Percentiles rank a stretch among this genome's conserved stretches.
phyloP scores from a whole-genome alignment of 2,797 vertebrate species.

The Triplophysa bombifrons region DNA sequence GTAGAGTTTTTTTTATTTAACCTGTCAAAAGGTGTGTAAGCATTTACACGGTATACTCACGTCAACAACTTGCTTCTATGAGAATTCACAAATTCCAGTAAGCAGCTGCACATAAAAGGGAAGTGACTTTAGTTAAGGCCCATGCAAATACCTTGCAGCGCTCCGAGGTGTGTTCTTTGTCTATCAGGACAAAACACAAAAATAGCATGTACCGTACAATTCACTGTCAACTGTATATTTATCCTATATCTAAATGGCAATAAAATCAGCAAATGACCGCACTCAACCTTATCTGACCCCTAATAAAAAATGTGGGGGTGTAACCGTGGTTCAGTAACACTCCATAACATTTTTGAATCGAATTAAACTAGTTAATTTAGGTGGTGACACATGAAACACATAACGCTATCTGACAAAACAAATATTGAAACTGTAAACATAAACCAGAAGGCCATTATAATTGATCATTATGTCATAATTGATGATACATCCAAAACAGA shows the following conservation, averaged over 20 bases:
- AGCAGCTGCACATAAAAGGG: constrained; percentile 52
- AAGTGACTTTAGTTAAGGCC: constrained; percentile 49
- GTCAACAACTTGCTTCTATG: constrained; percentile 42
- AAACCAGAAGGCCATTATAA: neutral
- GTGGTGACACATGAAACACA: neutral
- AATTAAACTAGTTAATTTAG: neutral
- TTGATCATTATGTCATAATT: neutral
- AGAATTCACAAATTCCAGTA: constrained; percentile 16
- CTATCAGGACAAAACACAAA: neutral
- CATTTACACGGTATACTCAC: constrained; percentile 2
- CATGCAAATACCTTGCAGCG: constrained; percentile 53
- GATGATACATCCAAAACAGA: neutral
- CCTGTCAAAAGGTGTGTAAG: constrained; percentile 39
- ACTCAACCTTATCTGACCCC: neutral
- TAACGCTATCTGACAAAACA: neutral
- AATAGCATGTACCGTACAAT: neutral
- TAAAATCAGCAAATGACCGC: no score
- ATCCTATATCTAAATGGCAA: no score
- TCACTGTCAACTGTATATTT: neutral
- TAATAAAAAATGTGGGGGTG: neutral
- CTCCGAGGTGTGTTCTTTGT: constrained; percentile 17
- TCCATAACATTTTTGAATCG: neutral
- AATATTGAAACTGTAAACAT: neutral
- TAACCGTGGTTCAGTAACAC: neutral
- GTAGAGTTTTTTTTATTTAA: constrained; percentile 35